Base-by-base conservation (phyloP, 2,888 invertebrate genomes). In the Eupeodes luniger region DNA sequence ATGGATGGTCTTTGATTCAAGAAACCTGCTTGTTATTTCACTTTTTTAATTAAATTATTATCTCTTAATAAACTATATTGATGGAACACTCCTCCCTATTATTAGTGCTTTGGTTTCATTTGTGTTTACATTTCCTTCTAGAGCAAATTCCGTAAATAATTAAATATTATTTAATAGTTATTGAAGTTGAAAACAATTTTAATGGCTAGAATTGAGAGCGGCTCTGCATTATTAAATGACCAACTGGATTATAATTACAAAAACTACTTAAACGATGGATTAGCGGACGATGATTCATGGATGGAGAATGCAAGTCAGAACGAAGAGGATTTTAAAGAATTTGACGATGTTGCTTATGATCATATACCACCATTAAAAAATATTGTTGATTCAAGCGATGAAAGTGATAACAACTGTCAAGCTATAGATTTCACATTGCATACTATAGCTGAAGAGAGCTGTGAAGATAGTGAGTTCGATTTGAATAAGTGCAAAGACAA, bases 391-490 rank as follows among this genome's bases (percentile, higher is more conserved):
- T 97, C 98, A 91, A 97, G 97, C 87, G 97, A 97, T 89, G 94
- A 97, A 62, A 95, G 97, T 5, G 96, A 96, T n/a, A 98, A 97
- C 92, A 96, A 97, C 92, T 95, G 97, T 75, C 95, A 96, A 80
- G 96, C 96, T 1, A 96, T 98, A 91, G 81, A 98, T 94, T 98
- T 98, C 92, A 98, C 98, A 2, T 94, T 98, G 89, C 98, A 98
- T 92, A 98, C 98, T 0, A 98, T 98, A 90, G 96, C 98, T 44
- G 98, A 98, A 94, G 98, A 98, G 94, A 98, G 98, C 91, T 98
- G 98, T 93, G 98, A 98, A 94, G 98, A 98, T 93, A 98, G 98
- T 93, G 97, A 97, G 93, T 95, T 96, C 86, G 97, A 97, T 55
- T 91, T 90, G 16, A 86, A 80, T 55, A 90, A 89, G 2, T 82